phyloP scores from a whole-genome alignment of 2,888 invertebrate species.

The Chloroclystis v-ata region DNA sequence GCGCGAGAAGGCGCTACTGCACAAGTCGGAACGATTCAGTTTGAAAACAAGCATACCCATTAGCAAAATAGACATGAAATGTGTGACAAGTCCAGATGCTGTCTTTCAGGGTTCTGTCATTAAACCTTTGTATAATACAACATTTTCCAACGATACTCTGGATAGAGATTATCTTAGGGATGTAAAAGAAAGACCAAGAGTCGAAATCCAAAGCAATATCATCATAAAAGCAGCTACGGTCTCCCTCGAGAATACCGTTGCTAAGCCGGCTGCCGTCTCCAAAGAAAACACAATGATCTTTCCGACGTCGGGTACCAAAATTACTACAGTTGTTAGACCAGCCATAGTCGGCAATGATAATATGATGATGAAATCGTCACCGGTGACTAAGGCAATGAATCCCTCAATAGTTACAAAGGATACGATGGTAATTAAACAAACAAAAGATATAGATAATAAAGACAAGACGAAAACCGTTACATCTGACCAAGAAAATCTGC shows the following conservation, averaged over 20 bases:
- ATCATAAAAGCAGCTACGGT: slow-evolving; percentile 55
- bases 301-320: too few relatives aligned
- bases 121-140: slow-evolving; percentile 38
- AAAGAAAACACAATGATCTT: slow-evolving; percentile 28
- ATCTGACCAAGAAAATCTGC: neutral
- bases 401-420: too few relatives aligned
- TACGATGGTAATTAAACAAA: too few relatives aligned
- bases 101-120: slow-evolving; percentile 28
- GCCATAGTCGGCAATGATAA: too few relatives aligned
- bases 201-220: slow-evolving; percentile 69
- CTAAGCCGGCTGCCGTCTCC: slow-evolving; percentile 28
- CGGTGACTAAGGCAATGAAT: too few relatives aligned
- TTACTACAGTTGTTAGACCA: neutral
- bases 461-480: neutral
- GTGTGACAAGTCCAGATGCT: slow-evolving; percentile 42
- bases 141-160: slow-evolving; percentile 32
- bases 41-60: slow-evolving; percentile 73
- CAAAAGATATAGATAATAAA: neutral
- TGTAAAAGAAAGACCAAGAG: slow-evolving; percentile 35
- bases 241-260: slow-evolving; percentile 32
- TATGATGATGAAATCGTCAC: too few relatives aligned
- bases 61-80: slow-evolving; percentile 70
- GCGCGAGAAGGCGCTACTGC: slow-evolving; percentile 46
- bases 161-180: too few relatives aligned
- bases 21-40: slow-evolving; percentile 64